Evolutionary conservation across 2,113 vertebrate genomes (phyloP).

Genomic region (Hystrix cristata): DNA sequence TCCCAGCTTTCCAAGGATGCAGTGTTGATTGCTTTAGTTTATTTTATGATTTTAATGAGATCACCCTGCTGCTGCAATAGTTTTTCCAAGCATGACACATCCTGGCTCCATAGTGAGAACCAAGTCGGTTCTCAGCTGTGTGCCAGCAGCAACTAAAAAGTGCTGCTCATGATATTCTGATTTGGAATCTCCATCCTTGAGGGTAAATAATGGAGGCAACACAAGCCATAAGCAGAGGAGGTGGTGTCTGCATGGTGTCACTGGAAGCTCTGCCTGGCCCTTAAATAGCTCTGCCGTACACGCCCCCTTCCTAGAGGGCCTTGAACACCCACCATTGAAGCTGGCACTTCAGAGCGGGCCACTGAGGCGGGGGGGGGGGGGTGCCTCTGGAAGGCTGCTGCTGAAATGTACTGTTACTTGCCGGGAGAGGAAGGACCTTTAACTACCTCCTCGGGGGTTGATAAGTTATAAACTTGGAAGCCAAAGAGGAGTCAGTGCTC

Average conservation of each 20-base stretch:
- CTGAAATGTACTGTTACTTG: slow-evolving; percentile 1
- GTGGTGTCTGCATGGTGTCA: slow-evolving; percentile 4
- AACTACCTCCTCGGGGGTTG: neutral
- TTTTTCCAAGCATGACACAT: slow-evolving; percentile 81
- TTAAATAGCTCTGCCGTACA: slow-evolving; percentile 58
- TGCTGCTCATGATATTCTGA: slow-evolving; percentile 68
- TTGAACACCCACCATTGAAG: neutral
- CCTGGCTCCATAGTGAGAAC: slow-evolving; percentile 77
- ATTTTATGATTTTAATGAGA: slow-evolving; percentile 85
- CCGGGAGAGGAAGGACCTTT: slow-evolving; percentile 2
- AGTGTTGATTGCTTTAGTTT: slow-evolving; percentile 81
- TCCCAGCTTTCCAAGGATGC: slow-evolving; percentile 76
- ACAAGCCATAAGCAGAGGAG: slow-evolving; percentile 35
- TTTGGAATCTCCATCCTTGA: slow-evolving; percentile 65
- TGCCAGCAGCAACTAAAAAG: slow-evolving; percentile 69
- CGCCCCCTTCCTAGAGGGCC: neutral
- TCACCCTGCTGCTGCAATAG: slow-evolving; percentile 80
- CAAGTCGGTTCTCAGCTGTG: slow-evolving; percentile 72
- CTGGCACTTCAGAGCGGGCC: neutral
- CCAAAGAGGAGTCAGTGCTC: slow-evolving; percentile 28
- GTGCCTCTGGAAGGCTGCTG: slow-evolving; percentile 15
- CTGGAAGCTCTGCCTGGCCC: slow-evolving; percentile 1
- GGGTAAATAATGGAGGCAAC: slow-evolving; percentile 59
- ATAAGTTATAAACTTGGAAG: slow-evolving; percentile 52
- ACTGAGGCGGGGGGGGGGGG: neutral